These are phyloP conservation scores for Halcyon malimbica DNA, from an alignment of 2,113 vertebrate species.

Conservation along the genomic window DNA sequence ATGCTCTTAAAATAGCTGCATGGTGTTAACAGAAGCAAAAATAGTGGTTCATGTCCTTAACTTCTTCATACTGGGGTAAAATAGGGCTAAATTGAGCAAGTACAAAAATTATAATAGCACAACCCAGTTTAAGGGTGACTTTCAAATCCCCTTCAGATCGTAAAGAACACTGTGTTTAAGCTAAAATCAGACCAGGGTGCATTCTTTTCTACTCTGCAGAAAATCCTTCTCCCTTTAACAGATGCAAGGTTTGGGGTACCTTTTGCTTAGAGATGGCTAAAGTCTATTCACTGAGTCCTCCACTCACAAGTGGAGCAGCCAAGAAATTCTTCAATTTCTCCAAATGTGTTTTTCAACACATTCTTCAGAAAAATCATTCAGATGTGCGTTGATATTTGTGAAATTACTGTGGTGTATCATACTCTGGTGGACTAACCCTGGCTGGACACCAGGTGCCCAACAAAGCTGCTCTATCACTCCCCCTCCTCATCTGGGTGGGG, in stretches of 20 bases:
- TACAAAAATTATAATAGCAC: background rate
- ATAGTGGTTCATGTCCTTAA: background rate
- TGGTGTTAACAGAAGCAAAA: constrained; percentile 33
- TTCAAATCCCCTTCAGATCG: background rate
- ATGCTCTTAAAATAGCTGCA: constrained; percentile 28
- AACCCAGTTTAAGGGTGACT: constrained; percentile 15
- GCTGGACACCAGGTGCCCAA: background rate
- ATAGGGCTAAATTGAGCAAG: constrained; percentile 3
- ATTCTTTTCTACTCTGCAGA: background rate
- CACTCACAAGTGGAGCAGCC: background rate
- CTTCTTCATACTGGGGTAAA: background rate
- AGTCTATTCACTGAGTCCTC: background rate
- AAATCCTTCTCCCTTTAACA: background rate
- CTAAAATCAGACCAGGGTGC: background rate
- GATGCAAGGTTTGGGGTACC: background rate
- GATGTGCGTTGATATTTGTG: background rate
- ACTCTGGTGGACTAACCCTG: background rate
- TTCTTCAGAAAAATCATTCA: background rate
- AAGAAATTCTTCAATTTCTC: background rate
- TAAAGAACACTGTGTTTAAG: background rate
- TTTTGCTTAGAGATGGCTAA: background rate
- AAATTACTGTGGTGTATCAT: background rate
- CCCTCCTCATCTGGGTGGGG: background rate
- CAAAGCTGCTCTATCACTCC: background rate
- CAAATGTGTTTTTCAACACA: background rate